phyloP scores from a whole-genome alignment of 1,140 invertebrate genomes.

The Saccostrea glomerata region DNA sequence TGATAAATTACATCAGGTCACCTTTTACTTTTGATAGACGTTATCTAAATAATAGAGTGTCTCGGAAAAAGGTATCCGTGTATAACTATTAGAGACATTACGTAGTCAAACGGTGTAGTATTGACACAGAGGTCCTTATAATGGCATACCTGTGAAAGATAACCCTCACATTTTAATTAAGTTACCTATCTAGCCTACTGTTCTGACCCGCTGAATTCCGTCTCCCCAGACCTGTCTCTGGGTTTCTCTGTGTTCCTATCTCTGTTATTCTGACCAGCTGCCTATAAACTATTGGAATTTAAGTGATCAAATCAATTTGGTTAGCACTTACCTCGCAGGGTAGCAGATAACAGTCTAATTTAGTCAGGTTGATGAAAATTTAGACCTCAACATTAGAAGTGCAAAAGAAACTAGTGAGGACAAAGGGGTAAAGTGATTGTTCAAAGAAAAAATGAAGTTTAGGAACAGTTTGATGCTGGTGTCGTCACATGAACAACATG shows the following conservation, averaged over 20 bases:
- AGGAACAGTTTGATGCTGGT: not conserved
- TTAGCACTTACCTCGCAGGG: slow-evolving; percentile 4
- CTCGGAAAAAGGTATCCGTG: not conserved
- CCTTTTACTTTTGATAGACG: slow-evolving; percentile 18
- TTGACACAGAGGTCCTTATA: not conserved
- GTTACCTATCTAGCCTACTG: slow-evolving; percentile 2
- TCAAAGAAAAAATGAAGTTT: not conserved
- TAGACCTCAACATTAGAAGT: not conserved
- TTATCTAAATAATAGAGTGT: slow-evolving; percentile 8
- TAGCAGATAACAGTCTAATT: not conserved
- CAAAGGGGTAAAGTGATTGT: not conserved
- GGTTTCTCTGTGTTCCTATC: not conserved
- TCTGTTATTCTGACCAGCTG: slow-evolving; percentile 1
- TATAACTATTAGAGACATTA: not conserved
- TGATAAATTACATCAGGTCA: not conserved
- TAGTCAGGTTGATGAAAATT: slow-evolving; percentile 9
- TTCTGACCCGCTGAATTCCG: not conserved
- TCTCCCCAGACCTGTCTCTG: not conserved
- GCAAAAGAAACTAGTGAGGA: too few relatives aligned
- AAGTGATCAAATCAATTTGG: slow-evolving; percentile 38
- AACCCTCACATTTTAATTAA: not conserved
- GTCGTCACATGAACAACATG: not conserved
- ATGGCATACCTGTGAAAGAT: not conserved
- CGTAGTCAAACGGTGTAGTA: not conserved
- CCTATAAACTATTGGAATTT: slow-evolving; percentile 32